Evolutionary conservation across 1,140 invertebrate genomes (phyloP), one percentile per base, ranked within the genome.

Genomic region (Pantala flavescens): DNA sequence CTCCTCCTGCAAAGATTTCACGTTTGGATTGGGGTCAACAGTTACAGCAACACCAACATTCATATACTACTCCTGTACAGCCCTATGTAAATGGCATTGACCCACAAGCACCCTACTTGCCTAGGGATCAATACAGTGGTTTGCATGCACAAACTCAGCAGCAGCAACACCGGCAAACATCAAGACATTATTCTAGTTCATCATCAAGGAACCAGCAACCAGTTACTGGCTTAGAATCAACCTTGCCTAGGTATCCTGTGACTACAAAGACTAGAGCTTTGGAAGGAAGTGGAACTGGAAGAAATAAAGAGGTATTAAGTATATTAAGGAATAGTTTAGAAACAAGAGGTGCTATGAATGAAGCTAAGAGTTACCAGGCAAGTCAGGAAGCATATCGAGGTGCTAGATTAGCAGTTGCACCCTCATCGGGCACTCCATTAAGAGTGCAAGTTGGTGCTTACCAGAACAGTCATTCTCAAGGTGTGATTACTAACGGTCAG

Each of bases 321-420:
- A 85, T 90, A 74, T 79, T 91, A 63, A 84, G 90, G 77, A 90
- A 87, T 76, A 91, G 87, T 79, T 81, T 91, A 76, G 89, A 91
- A 82, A 88, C 85, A 43, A 90, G 89, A 80, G 87, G 86, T 75
- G 86, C 84, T 42, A 72, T 63, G n/a, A 63, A 63, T 63, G 49
- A 63, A 63, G 49, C 49, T 19, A 63, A 12, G 12, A 21, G 49
- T 63, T 63, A 63, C 49, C 49, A 63, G n/a, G 49, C 49, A 21
- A 63, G 49, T 63, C 49, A 63, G 49, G 73, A 82, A 84, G 71
- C 87, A 89, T 73, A 80, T 80, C 24, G 78, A 84, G 75, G 84
- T 84, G 78, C 80, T 81, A 75, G 78, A 83, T 76, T 82, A 81
- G 72, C 73, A 75, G 49, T 79, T 80, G 71, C 76, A 75, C 11